Evolutionary conservation across 1,140 invertebrate genomes (phyloP), one percentile per base, ranked within the genome.

Genomic region (Drosophila pachea): DNA sequence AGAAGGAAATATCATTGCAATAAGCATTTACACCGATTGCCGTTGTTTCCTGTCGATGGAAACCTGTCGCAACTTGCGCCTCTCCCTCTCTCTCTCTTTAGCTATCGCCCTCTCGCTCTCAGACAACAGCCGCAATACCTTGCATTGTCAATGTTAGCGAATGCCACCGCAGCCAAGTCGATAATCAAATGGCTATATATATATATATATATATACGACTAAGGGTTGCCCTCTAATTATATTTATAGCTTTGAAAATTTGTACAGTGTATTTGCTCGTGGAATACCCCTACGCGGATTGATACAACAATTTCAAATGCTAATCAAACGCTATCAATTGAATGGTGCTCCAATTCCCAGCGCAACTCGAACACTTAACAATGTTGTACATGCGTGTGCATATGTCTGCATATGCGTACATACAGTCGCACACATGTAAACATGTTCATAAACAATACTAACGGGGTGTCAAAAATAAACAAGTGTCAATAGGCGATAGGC

Each of bases 381-480:
- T 32, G 29, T 31, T 11, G 2, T 14, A 22, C 29, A 62, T 38
- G 40, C 36, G 16, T 35, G 22, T 22, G 4, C 38, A 42, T 42
- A 14, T 42, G 14, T 6, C 5, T 49, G 9, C 4, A 12, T 32
- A 29, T 29, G 6, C 16, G 4, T 47, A 55, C 11, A 58, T 33
- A 42, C 36, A 50, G 4, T 22, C 22, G 16, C 14, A 49, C 14
- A 54, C 45, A 32, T 76, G 42, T 54, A 33, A 45, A 47, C 40
- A 48, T 33, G 50, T 29, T n/a, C 35, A 42, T 50, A 48, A 60
- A 67, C 49, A 67, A 60, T 59, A 50, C 43, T 61, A 68, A 71
- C 69, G 59, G 76, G 73, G 79, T 79, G 79, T 86, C 81, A 74
- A 79, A 78, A 74, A 70, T 84, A 71, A 84, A 84, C 81, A 84